Evolutionary conservation across 2,113 vertebrate genomes (phyloP), one percentile per base, ranked within the genome.

Genomic region (Connochaetes taurinus): DNA sequence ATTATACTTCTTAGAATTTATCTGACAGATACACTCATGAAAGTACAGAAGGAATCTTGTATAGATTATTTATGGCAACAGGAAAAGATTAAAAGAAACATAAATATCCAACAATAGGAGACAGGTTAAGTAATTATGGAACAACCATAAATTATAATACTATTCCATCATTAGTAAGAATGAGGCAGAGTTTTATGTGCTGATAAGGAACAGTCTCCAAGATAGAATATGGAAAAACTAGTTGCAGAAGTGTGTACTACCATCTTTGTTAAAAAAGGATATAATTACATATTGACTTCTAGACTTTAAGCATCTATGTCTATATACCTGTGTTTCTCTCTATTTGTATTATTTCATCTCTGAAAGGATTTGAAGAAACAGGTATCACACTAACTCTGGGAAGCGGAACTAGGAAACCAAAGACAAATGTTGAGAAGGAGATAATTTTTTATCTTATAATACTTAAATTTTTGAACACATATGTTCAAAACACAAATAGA

Each of bases 1-100:
- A 94, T 91, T 93, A 91, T 1, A 92, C 33, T 96, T 88, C 40
- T 93, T 97, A 36, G 71, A 93, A 80, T 96, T 95, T 97, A 92
- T 93, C 33, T 4, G 3, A 94, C 19, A 92, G 80, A 83, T 45
- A 67, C 52, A 92, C 50, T 90, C 31, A 47, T 78, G 58, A 91
- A 78, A 96, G 21, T 62, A 91, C 23, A 83, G 55, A 74, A 88
- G 81, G 57, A 89, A 83, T 91, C 40, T 82, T 96, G 31, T 71
- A 62, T 5, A 85, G 91, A 85, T 74, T 82, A 93, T 86, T 96
- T 96, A 92, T 4, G 31, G 27, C 57, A 91, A 96, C 4, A 95
- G 36, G 91, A 78, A 88, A 82, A 91, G 85, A 90, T 89, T 60
- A 96, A 43, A 90, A 21, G 78, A 92, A 96, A 87, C 33, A 86